These are phyloP conservation scores for Bombus difficillimus DNA, from an alignment of 1,140 invertebrate species.

Conservation along the genomic window DNA sequence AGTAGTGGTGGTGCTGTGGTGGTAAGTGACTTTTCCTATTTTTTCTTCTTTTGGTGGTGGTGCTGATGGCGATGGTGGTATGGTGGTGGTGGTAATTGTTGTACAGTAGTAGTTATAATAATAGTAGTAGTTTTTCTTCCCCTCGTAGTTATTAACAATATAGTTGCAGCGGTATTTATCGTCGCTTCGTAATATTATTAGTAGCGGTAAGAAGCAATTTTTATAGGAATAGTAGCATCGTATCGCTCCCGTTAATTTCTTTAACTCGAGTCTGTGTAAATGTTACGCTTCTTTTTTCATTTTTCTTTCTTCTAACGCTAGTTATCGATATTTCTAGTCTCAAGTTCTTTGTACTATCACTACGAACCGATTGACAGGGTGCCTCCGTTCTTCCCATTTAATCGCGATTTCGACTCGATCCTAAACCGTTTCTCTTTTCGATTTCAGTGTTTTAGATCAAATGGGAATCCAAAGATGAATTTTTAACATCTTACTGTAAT, in stretches of 20 bases:
- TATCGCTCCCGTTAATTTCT: slow-evolving; percentile 8
- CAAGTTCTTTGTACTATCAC: slow-evolving; percentile 58
- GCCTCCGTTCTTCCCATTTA: slow-evolving; percentile 36
- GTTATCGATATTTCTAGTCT: slow-evolving; percentile 41
- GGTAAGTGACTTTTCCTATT: slow-evolving; percentile 9
- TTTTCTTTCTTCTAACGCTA: slow-evolving; percentile 26
- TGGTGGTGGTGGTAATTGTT: slow-evolving; percentile 32
- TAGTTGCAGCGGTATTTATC: slow-evolving; percentile 37
- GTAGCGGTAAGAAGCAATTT: slow-evolving; percentile 43
- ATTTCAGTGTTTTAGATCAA: no score
- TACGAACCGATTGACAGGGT: slow-evolving; percentile 53
- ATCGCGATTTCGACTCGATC: not conserved
- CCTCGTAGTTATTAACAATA: slow-evolving; percentile 46
- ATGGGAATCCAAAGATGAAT: no score
- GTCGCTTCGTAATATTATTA: slow-evolving; percentile 30
- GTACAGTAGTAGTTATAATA: slow-evolving; percentile 37
- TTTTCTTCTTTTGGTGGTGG: slow-evolving; percentile 12
- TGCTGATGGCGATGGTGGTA: slow-evolving; percentile 47
- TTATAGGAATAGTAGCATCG: slow-evolving; percentile 48
- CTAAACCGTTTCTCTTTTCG: not conserved
- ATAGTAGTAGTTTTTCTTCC: slow-evolving; percentile 36
- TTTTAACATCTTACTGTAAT: no score
- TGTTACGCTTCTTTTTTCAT: not conserved
- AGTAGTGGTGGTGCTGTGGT: slow-evolving; percentile 38
- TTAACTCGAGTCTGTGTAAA: slow-evolving; percentile 16